phyloP scores from a whole-genome alignment of 2,113 vertebrate species.

The Caracal caracal region DNA sequence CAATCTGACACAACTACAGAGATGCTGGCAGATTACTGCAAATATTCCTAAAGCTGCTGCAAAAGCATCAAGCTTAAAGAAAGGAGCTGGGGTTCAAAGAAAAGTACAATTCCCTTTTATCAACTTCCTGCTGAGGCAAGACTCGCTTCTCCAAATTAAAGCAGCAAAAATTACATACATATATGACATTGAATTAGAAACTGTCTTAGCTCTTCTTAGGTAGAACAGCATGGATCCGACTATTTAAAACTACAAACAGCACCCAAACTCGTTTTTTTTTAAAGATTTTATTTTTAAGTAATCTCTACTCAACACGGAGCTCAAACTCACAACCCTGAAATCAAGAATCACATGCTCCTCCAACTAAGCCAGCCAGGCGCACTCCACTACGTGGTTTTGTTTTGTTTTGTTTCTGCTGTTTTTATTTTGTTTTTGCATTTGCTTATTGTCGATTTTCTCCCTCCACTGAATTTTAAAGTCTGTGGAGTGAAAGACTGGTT shows the following conservation, averaged over 20 bases:
- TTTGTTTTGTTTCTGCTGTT: no score
- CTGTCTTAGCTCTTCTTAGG: neutral
- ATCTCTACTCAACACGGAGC: neutral
- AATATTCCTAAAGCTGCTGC: neutral
- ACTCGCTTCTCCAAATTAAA: constrained; percentile 31
- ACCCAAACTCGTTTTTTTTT: neutral
- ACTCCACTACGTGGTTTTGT: neutral
- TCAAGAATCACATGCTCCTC: neutral
- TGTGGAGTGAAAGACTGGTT: neutral
- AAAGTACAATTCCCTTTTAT: neutral
- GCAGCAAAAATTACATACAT: neutral
- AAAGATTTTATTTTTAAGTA: neutral
- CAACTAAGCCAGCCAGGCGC: no score
- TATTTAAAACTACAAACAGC: neutral
- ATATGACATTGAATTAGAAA: neutral
- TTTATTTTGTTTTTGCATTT: neutral
- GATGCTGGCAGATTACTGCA: neutral
- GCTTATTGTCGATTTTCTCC: neutral
- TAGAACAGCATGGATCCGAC: neutral
- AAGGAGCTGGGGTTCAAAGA: neutral
- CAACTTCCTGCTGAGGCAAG: constrained; percentile 1
- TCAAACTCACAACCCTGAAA: neutral
- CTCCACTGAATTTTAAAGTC: neutral
- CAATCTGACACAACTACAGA: neutral
- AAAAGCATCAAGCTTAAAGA: constrained; percentile 30